Conservation (phyloP, 2,113 vertebrate species). For the Datnioides undecimradiatus region DNA sequence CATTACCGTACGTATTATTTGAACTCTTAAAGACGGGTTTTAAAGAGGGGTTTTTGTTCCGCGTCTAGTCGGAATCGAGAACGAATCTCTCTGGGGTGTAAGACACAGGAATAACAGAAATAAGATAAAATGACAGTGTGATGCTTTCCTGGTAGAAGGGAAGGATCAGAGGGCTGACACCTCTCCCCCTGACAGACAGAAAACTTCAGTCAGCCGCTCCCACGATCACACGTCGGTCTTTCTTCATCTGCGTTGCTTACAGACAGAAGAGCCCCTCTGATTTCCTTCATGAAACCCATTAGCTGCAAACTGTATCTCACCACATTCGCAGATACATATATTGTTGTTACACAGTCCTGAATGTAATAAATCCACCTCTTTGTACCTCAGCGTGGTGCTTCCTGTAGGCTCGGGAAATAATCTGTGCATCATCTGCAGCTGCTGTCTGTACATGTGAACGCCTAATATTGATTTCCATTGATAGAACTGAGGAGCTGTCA, state of each 20-base stretch:
- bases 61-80: no score
- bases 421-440: neutral
- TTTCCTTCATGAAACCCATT: neutral
- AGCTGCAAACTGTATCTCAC: no score
- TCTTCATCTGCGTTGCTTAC: neutral
- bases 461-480: neutral
- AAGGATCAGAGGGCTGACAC: conserved; percentile 19
- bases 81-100: neutral
- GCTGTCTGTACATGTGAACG: neutral
- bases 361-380: neutral
- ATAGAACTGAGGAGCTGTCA: neutral
- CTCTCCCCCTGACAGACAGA: neutral
- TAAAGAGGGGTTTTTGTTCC: neutral
- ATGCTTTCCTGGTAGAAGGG: neutral
- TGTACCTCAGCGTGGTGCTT: neutral
- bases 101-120: neutral
- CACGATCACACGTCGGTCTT: neutral
- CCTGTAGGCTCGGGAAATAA: neutral
- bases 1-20: neutral
- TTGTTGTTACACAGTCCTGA: neutral
- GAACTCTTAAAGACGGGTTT: neutral
- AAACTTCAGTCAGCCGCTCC: conserved; percentile 4
- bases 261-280: neutral
- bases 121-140: neutral
- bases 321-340: neutral